Evolutionary conservation across 2,113 vertebrate genomes (phyloP), one percentile per base, ranked within the genome.

Genomic region (Ceratotherium simum): DNA sequence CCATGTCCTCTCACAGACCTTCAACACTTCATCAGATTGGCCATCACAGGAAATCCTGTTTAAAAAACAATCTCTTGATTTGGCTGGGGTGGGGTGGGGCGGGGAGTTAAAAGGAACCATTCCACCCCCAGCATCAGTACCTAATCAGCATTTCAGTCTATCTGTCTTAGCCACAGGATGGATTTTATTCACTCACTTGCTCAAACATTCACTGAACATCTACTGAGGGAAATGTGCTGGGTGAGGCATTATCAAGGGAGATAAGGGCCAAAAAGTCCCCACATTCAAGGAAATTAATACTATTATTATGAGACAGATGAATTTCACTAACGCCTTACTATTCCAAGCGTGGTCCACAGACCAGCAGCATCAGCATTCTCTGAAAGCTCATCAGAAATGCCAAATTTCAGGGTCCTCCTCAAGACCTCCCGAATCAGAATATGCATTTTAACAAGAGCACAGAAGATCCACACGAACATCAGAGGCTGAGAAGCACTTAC

Each of bases 21-120:
- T 95, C 62, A 83, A 36, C 23, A 46, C 39, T 79, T 84, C 48
- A 84, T 75, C 93, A 97, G 60, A 94, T 96, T 91, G 90, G 60
- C 82, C 92, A 81, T 70, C 92, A 94, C 0, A 0, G 60, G 56
- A 94, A 94, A 90, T 94, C 25, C 73, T 80, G 21, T 62, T 51
- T 84, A 8, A 54, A 95, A 96, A 97, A 36, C 14, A 54, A 54
- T 13, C 21, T 90, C 36, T 60, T 84, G 13, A 92, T 87, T 31
- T 48, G 70, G 13, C 88, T 54, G 10, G 31, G 36, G 36, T 8
- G 51, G 51, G 51, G 14, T 54, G 51, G 51, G 51, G 51, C 3
- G n/a, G 16, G 14, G 5, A 67, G 17, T 72, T 46, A 25, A 42
- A 89, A 60, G 33, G 29, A 75, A 60, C 76, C 72, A 48, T 23